Evolutionary conservation across 2,113 vertebrate species (phyloP), one percentile per base, ranked within the genome.

Genomic region (Oostethus manadensis): DNA sequence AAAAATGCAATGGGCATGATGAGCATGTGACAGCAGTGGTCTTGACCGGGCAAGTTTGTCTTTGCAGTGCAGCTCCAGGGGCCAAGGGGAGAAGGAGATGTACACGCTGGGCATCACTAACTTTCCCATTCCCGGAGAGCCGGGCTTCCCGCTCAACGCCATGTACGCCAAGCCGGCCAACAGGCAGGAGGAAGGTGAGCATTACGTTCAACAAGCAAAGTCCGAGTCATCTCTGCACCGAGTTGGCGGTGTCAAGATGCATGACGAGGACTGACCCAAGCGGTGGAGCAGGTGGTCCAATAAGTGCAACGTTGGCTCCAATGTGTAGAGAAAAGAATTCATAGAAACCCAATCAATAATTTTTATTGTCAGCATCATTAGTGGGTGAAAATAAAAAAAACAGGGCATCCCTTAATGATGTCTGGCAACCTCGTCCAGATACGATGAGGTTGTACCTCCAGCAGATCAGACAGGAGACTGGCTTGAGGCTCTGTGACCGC

Each of bases 81-180:
- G 91, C 72, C 96, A 98, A 80, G 97, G 97, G 29, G 96, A 99
- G 81, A 99, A 99, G 68, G 97, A 99, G 73, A 99, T 99, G 97
- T 99, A 98, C 82, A 98, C 97, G 0, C 84, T 99, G 35, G 97
- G 96, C 59, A 99, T 99, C 79, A 97, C 96, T 3, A 96, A 93
- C 80, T 98, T 99, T 50, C 97, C 96, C n/a, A 98, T 99, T 64
- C 97, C 96, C 0, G 97, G 97, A 81, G 97, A 99, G 59, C 95
- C 96, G 2, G 96, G 97, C n/a, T 99, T 99, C 61, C 97, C 97
- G 0, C 94, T 99, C 2, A 98, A 98, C 0, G 96, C 95, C 29
- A 97, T 99, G 90, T 99, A 99, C 0, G 55, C 11, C 10, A 92
- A 90, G 54, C 89, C 90, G 4, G 22, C 71, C 29, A 89, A 84